Conservation (phyloP, 2,888 invertebrate genomes). For the Drosophila gaucha region DNA sequence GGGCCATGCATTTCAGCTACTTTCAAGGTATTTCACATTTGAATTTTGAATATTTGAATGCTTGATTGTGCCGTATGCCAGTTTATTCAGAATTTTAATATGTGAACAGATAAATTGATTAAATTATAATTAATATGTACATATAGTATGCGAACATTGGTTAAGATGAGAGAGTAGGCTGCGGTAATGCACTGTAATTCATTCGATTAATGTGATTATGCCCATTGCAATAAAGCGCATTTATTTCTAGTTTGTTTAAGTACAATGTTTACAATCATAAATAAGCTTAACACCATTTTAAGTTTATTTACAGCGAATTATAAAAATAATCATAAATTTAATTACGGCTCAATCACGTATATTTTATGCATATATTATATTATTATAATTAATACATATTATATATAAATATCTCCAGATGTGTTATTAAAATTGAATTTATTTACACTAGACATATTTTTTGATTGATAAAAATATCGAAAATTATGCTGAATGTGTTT, state of each 20-base stretch:
- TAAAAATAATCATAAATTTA: neutral
- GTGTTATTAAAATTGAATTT: neutral
- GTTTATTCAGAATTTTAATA: neutral
- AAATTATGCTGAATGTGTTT: neutral
- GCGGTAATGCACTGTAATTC: constrained; percentile 1
- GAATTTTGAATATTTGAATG: constrained; percentile 8
- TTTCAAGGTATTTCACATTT: constrained; percentile 1
- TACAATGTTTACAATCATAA: constrained; percentile 1
- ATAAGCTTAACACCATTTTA: neutral
- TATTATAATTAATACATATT: neutral
- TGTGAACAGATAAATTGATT: constrained; percentile 12
- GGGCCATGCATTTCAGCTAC: constrained; percentile 30
- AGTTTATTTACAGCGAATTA: neutral
- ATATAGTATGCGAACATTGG: no score
- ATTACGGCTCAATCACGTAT: neutral
- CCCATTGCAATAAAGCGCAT: neutral
- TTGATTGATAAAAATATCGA: neutral
- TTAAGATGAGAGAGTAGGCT: neutral
- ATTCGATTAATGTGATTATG: constrained; percentile 6
- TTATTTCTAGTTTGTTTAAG: neutral
- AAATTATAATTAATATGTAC: constrained; percentile 8
- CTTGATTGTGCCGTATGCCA: neutral
- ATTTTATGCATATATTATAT: neutral
- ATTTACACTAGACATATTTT: no score
- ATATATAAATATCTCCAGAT: neutral